Percentiles rank a stretch among this genome's conserved stretches.
These are phyloP conservation scores for Drosophila melanosoma DNA, from an alignment of 2,888 invertebrate species.

Conservation along the genomic window DNA sequence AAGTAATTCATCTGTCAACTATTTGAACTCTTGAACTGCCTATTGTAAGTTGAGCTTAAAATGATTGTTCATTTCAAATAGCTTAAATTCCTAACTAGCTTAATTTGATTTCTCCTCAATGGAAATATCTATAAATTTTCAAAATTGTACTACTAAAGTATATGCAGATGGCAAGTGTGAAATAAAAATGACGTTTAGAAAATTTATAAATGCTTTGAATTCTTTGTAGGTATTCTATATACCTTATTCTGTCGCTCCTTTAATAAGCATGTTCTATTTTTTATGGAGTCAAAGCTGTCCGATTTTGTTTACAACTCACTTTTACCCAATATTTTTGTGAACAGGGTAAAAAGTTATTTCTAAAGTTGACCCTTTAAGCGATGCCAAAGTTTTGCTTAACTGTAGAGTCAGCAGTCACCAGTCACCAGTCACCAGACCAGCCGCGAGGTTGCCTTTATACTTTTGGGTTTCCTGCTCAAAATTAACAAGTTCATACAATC, in stretches of 20 bases:
- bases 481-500: conserved; percentile 77
- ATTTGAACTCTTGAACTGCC: background rate
- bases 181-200: background rate
- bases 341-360: background rate
- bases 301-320: background rate
- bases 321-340: background rate
- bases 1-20: conserved; percentile 61
- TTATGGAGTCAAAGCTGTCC: background rate
- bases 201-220: background rate
- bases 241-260: background rate
- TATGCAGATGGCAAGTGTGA: background rate
- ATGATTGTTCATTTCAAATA: conserved; percentile 33
- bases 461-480: conserved; percentile 31
- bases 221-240: background rate
- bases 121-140: background rate
- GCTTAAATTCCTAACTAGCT: conserved; percentile 47
- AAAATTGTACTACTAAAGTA: background rate
- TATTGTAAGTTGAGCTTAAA: conserved; percentile 18
- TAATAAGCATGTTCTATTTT: background rate
- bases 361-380: background rate
- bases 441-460: conserved; percentile 11
- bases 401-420: conserved; percentile 3
- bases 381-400: conserved; percentile 26
- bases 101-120: conserved; percentile 21
- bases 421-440: conserved; percentile 3